A percentile compares a stretch with the other conserved stretches of the same genome.
phyloP scores from a whole-genome alignment of 2,797 vertebrate species.

The Cephalopachus bancanus region DNA sequence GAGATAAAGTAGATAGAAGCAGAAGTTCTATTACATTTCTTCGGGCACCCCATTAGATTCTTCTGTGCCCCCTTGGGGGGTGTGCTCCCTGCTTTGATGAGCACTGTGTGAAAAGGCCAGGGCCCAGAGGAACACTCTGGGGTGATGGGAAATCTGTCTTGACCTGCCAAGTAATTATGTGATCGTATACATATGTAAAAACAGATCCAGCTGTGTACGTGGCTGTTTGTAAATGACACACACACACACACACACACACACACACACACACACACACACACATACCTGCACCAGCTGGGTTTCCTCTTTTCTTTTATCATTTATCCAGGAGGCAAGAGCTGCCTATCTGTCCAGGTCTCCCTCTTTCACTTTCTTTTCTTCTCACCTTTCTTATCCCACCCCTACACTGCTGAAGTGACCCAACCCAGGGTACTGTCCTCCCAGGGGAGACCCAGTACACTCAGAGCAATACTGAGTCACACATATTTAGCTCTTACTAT shows the following conservation, averaged over 20 bases:
- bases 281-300: neutral
- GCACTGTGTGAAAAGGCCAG: neutral
- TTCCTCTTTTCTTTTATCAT: neutral
- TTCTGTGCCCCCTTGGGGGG: neutral
- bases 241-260: too few relatives aligned
- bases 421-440: too few relatives aligned
- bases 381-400: neutral
- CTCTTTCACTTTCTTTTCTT: neutral
- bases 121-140: neutral
- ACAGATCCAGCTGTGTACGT: neutral
- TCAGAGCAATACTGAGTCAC: neutral
- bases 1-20: neutral
- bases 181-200: neutral
- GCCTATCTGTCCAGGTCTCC: neutral
- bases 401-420: neutral
- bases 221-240: too few relatives aligned
- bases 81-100: neutral
- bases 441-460: neutral
- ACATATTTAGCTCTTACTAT: neutral
- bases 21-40: neutral
- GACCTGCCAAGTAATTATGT: neutral
- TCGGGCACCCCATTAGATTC: neutral
- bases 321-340: neutral
- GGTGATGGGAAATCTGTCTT: neutral
- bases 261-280: too few relatives aligned